These are phyloP conservation scores for Chrysemys picta DNA, from an alignment of 2,113 vertebrate species.

Conservation along the genomic window DNA sequence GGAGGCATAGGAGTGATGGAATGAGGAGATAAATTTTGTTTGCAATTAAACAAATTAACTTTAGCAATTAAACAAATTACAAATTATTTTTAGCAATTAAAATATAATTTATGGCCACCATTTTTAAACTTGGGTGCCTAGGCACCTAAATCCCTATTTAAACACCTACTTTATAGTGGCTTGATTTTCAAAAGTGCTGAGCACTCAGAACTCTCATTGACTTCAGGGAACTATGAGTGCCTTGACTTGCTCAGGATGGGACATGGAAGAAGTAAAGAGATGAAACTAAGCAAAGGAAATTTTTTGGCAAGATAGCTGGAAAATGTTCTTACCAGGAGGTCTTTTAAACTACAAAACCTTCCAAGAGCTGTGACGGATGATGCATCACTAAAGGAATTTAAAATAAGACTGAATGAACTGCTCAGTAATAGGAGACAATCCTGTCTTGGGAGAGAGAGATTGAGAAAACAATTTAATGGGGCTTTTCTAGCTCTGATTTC, in stretches of 20 bases:
- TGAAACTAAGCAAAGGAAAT: not conserved
- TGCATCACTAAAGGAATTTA: not conserved
- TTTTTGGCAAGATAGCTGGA: not conserved
- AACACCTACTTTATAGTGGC: not conserved
- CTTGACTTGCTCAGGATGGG: conserved; percentile 4
- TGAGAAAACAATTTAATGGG: not conserved
- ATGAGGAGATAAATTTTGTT: conserved; percentile 1
- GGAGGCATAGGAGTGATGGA: rapidly evolving
- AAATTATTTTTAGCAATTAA: not conserved
- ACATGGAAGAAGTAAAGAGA: not conserved
- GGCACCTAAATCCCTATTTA: not conserved
- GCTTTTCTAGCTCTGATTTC: not conserved
- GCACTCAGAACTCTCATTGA: not conserved
- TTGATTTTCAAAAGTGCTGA: not conserved
- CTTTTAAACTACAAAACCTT: conserved; percentile 36
- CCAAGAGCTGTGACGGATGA: not conserved
- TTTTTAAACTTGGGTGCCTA: not conserved
- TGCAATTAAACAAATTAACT: not conserved
- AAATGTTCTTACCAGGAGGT: conserved; percentile 13
- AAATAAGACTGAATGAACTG: not conserved
- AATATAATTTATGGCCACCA: not conserved
- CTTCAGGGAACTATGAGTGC: not conserved
- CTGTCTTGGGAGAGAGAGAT: not conserved
- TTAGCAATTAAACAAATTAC: not conserved
- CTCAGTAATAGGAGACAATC: not conserved